A percentile compares a stretch with the other conserved stretches of the same genome.
Evolutionary conservation across 2,888 invertebrate genomes (phyloP).

Genomic region (Eurois occulta): DNA sequence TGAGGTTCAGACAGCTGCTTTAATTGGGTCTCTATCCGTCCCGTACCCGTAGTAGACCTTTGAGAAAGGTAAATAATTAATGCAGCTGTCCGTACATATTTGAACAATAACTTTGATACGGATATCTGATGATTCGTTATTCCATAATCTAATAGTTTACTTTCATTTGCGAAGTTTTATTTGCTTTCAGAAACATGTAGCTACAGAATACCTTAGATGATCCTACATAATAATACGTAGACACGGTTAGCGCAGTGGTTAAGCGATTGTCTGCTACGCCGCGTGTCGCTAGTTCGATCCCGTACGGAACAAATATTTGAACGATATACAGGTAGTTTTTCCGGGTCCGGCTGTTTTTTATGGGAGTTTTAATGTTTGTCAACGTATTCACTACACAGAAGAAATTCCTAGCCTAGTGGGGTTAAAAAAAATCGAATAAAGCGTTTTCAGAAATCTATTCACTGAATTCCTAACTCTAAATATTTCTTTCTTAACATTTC

Average conservation of each 20-base stretch:
- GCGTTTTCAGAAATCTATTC: too few species aligned
- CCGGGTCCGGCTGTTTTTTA: neutral
- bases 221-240: neutral
- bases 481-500: too few species aligned
- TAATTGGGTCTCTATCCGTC: constrained; percentile 12
- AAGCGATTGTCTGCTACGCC: neutral
- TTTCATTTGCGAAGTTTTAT: neutral
- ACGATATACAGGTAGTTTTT: neutral
- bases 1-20: constrained; percentile 18
- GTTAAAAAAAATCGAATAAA: neutral
- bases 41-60: neutral
- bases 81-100: constrained; percentile 23
- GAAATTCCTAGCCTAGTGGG: neutral
- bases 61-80: constrained; percentile 5
- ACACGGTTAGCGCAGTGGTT: neutral
- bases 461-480: too few species aligned
- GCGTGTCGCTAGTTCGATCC: neutral
- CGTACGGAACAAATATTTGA: neutral
- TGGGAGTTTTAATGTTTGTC: neutral
- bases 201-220: neutral
- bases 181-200: neutral
- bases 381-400: neutral
- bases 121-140: neutral
- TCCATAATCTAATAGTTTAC: neutral
- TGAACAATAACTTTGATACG: neutral